Base-by-base conservation (phyloP, 2,888 invertebrate species). In the Magallana nippona region DNA sequence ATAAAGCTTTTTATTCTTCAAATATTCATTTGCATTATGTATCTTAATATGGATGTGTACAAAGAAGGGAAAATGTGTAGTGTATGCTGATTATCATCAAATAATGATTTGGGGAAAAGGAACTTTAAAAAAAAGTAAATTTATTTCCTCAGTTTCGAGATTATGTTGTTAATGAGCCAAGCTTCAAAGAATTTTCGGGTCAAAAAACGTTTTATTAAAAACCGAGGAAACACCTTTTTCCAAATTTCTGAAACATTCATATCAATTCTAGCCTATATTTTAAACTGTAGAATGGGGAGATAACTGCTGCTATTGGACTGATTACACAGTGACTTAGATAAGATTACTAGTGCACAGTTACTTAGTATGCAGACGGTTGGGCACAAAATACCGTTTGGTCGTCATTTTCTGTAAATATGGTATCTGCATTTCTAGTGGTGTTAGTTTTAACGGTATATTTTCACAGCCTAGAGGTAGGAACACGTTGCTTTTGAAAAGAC, bases 281-380 rank as follows among this genome's bases (percentile, higher is more conserved):
- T 44, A 62, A 19, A 62, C 62, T 62, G n/a, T n/a, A 62, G 62
- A 62, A 62, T n/a, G 62, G n/a, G n/a, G 19, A 62, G 19, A 62
- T 44, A 44, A 44, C 44, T 44, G 44, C 44, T 44, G 44, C 44
- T 44, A 8, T 44, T 44, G 44, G 44, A 44, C 44, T 44, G 44
- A 44, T 60, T 8, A 60, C 60, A 60, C 11, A 5, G 60, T 60
- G 60, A 60, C 60, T 60, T 60, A 60, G 60, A 60, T 60, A 60
- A 60, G 60, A 60, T n/a, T 60, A 60, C n/a, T 17, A 60, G 60
- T 60, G 60, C 60, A 60, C 19, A 19, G 60, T 17, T 2, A 10
- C n/a, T 19, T 60, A 17, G n/a, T 60, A 19, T 60, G 60, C 60
- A 60, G 17, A 19, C 60, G n/a, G 60, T 60, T 60, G 19, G n/a